These are phyloP conservation scores for Acropternis orthonyx DNA, from an alignment of 2,797 vertebrate genomes.

Conservation along the genomic window DNA sequence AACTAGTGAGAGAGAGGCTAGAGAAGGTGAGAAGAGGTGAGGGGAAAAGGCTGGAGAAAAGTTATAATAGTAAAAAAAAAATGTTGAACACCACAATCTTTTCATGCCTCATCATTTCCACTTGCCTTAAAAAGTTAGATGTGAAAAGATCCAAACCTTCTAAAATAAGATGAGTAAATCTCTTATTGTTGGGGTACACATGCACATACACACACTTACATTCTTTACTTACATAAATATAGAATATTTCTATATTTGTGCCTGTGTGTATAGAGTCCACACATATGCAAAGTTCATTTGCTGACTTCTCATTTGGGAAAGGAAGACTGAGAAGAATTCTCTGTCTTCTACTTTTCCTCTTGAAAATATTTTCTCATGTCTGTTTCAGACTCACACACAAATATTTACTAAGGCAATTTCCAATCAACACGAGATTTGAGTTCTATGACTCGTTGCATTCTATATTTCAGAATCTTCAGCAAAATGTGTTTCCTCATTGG, in stretches of 20 bases:
- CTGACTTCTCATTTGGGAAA: neutral
- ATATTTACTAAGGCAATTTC: slow-evolving; percentile 5
- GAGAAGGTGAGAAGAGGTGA: slow-evolving; percentile 1
- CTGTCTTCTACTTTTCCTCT: neutral
- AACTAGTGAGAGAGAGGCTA: neutral
- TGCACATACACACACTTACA: neutral
- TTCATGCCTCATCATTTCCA: neutral
- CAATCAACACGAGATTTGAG: neutral
- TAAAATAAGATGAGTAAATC: neutral
- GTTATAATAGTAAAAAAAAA: neutral
- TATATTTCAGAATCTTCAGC: slow-evolving; percentile 16
- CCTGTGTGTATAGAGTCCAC: neutral
- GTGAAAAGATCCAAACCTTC: neutral
- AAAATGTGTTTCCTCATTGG: neutral
- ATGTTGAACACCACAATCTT: neutral
- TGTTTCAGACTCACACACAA: neutral
- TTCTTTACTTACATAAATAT: neutral
- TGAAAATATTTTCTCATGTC: neutral
- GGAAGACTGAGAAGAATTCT: neutral
- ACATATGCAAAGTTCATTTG: neutral
- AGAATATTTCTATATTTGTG: neutral
- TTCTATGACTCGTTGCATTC: neutral
- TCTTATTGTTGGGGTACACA: neutral
- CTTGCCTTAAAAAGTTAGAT: neutral
- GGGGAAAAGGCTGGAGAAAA: slow-evolving; percentile 8